These are phyloP conservation scores for Brachionichthys hirsutus DNA, from an alignment of 2,113 vertebrate genomes.

Conservation along the genomic window DNA sequence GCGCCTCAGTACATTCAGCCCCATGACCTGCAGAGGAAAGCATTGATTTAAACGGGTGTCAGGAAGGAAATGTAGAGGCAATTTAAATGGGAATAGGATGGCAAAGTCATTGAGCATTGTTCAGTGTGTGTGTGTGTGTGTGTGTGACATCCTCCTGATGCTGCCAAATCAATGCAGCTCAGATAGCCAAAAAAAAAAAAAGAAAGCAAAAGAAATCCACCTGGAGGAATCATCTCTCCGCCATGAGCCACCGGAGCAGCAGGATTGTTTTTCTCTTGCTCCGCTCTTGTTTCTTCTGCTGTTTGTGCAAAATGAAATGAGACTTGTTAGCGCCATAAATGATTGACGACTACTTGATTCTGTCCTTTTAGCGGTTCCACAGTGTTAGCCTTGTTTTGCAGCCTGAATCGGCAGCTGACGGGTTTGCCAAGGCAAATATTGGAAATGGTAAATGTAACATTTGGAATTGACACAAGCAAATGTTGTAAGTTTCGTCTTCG, in stretches of 20 bases:
- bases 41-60: slow-evolving; percentile 99
- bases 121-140: slow-evolving; percentile 81
- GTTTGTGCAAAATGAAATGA: slow-evolving; percentile 56
- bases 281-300: slow-evolving; percentile 42
- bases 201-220: slow-evolving; percentile 93
- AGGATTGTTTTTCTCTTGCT: slow-evolving; percentile 67
- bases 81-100: slow-evolving; percentile 99
- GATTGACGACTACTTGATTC: slow-evolving; percentile 36
- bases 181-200: too few relatives aligned
- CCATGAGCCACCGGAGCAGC: slow-evolving; percentile 80
- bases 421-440: too few relatives aligned
- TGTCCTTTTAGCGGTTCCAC: slow-evolving; percentile 23
- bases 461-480: not conserved
- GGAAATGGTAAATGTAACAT: not conserved
- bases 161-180: slow-evolving; percentile 96
- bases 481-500: not conserved
- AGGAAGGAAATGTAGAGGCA: slow-evolving; percentile 98
- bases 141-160: slow-evolving; percentile 94
- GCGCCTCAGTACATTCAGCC: slow-evolving; percentile 95
- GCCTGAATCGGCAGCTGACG: too few relatives aligned
- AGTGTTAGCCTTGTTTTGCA: not conserved
- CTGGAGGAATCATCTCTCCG: slow-evolving; percentile 92
- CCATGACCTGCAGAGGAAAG: slow-evolving; percentile 99
- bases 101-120: slow-evolving; percentile 85
- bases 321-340: slow-evolving; percentile 57